phyloP scores from a whole-genome alignment of 2,888 invertebrate species.

The Dorcus parallelipipedus region DNA sequence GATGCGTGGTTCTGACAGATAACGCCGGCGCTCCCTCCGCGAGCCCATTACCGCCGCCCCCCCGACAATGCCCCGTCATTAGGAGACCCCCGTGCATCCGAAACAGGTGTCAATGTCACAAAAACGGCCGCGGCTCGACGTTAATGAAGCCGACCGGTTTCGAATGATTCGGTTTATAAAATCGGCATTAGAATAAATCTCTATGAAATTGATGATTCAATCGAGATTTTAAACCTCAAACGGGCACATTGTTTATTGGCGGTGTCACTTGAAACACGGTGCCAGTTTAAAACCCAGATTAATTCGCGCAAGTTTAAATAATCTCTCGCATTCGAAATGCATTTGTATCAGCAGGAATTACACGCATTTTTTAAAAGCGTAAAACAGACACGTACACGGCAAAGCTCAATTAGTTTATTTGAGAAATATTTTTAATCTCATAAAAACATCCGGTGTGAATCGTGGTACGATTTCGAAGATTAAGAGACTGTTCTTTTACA shows the following conservation, averaged over 20 bases:
- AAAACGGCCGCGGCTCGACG: constrained; percentile 4
- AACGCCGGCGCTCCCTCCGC: not conserved
- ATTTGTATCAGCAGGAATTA: too few relatives aligned
- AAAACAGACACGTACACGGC: too few relatives aligned
- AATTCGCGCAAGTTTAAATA: not conserved
- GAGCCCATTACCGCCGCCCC: constrained; percentile 5
- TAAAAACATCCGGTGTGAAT: too few relatives aligned
- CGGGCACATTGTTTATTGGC: not conserved
- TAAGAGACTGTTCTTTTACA: too few relatives aligned
- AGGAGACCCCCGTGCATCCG: constrained; percentile 2
- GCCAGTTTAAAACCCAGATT: not conserved
- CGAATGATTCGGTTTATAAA: constrained; percentile 11
- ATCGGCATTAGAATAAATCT: constrained; percentile 7
- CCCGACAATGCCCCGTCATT: constrained; percentile 1
- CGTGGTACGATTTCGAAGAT: too few relatives aligned
- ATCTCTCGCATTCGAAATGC: too few relatives aligned
- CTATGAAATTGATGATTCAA: not conserved
- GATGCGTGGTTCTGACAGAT: constrained; percentile 2
- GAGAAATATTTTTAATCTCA: too few relatives aligned
- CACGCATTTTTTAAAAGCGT: too few relatives aligned
- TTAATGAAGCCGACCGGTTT: constrained; percentile 9
- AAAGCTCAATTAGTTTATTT: too few relatives aligned
- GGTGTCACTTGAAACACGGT: not conserved
- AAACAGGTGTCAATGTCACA: constrained; percentile 13
- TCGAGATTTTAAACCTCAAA: constrained; percentile 2